A percentile compares a stretch with the other conserved stretches of the same genome.
phyloP scores from a whole-genome alignment of 1,140 invertebrate species.

The Maconellicoccus hirsutus region DNA sequence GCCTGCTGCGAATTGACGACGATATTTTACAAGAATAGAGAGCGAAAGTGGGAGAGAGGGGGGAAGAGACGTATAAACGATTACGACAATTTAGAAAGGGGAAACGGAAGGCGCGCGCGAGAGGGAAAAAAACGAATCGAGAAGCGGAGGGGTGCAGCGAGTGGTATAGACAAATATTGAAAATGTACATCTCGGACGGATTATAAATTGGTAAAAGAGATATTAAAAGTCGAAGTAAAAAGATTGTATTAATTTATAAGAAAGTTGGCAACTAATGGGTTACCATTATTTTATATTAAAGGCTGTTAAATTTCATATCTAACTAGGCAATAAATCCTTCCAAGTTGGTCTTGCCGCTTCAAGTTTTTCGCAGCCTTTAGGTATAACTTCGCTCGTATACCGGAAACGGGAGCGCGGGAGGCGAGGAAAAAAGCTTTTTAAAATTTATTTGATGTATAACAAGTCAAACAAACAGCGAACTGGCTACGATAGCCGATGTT shows the following conservation, averaged over 20 bases:
- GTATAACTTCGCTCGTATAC: background rate
- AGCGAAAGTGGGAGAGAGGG: too few relatives aligned
- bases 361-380: background rate
- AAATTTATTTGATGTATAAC: slow-evolving; percentile 18
- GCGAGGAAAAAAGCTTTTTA: slow-evolving; percentile 6
- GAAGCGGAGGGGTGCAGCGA: too few relatives aligned
- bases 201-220: background rate
- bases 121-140: too few relatives aligned
- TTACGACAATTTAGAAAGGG: too few relatives aligned
- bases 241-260: slow-evolving; percentile 10
- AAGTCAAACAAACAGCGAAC: slow-evolving; percentile 17
- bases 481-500: slow-evolving; percentile 1
- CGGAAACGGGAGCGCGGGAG: background rate
- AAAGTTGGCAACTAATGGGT: slow-evolving; percentile 9
- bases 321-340: slow-evolving; percentile 1
- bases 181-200: too few relatives aligned
- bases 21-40: too few relatives aligned
- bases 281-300: slow-evolving; percentile 15
- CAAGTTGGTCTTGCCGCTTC: slow-evolving; percentile 2
- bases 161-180: too few relatives aligned
- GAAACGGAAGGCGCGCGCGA: too few relatives aligned
- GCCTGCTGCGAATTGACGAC: too few relatives aligned
- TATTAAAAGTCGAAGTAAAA: slow-evolving; percentile 6
- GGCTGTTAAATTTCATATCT: slow-evolving; percentile 11
- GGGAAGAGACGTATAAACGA: too few relatives aligned